phyloP scores from a whole-genome alignment of 2,888 invertebrate genomes.

The Drosophila melanosoma region DNA sequence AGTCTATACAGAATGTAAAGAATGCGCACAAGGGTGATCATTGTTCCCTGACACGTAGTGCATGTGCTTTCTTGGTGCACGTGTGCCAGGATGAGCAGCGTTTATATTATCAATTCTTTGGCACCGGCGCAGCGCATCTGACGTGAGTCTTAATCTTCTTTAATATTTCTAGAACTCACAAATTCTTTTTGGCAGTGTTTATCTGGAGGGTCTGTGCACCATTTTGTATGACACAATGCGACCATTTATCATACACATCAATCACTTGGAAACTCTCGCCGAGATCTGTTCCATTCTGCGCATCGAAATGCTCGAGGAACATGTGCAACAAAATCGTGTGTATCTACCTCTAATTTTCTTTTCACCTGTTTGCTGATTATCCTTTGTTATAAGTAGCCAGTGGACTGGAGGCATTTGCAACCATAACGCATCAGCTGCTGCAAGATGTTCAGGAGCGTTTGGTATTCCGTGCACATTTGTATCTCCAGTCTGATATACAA shows the following conservation, averaged over 20 bases:
- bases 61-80: conserved; percentile 95
- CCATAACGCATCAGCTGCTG: conserved; percentile 91
- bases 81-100: conserved; percentile 97
- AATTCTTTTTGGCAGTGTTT: conserved; percentile 86
- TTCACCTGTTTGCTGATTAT: conserved; percentile 6
- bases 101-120: conserved; percentile 96
- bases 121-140: conserved; percentile 88
- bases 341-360: neutral
- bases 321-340: conserved; percentile 93
- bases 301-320: conserved; percentile 96
- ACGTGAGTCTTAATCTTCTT: conserved; percentile 85
- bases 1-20: conserved; percentile 89
- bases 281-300: conserved; percentile 97
- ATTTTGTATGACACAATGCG: conserved; percentile 96
- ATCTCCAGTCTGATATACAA: conserved; percentile 95
- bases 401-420: conserved; percentile 91
- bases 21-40: conserved; percentile 89
- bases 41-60: conserved; percentile 93
- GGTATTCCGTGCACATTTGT: conserved; percentile 97
- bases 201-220: conserved; percentile 93
- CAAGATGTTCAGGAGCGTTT: conserved; percentile 98
- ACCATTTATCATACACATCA: conserved; percentile 97
- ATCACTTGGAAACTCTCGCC: conserved; percentile 98
- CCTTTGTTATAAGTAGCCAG: conserved; percentile 85
- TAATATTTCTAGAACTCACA: conserved; percentile 3